Conservation (phyloP, 1,140 invertebrate genomes). For the Aphidius gifuensis region DNA sequence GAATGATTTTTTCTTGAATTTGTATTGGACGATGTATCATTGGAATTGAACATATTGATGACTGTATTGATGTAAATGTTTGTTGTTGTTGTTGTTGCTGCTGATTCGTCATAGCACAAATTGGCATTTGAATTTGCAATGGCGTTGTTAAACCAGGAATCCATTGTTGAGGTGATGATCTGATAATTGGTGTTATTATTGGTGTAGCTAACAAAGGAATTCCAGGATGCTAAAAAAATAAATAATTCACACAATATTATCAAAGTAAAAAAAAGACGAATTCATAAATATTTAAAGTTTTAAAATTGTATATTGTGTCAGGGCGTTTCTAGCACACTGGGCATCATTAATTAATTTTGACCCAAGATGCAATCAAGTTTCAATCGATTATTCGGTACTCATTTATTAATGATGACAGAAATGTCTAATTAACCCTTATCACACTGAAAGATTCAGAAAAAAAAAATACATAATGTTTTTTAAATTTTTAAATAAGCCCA, state of each 20-base stretch:
- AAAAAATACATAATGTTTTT: too few species aligned
- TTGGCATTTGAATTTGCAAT: constrained; percentile 39
- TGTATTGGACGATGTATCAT: constrained; percentile 36
- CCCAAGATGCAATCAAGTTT: too few species aligned
- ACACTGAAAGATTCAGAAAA: too few species aligned
- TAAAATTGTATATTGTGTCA: background rate
- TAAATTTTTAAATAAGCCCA: too few species aligned
- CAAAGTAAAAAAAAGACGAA: too few species aligned
- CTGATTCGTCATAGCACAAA: constrained; percentile 21
- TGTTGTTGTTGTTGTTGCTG: constrained; percentile 14
- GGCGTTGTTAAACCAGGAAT: constrained; percentile 35
- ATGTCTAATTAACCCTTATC: too few species aligned
- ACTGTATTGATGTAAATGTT: constrained; percentile 30
- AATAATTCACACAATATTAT: background rate
- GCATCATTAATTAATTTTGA: too few species aligned
- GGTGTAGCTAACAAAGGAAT: constrained; percentile 39
- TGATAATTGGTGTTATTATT: constrained; percentile 34
- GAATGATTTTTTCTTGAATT: constrained; percentile 28
- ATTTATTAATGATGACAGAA: too few species aligned
- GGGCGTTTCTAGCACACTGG: too few species aligned
- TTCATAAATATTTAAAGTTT: too few species aligned
- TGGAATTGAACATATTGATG: constrained; percentile 29
- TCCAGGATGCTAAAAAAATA: constrained; percentile 38
- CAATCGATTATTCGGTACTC: too few species aligned
- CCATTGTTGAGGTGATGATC: constrained; percentile 38